phyloP scores from a whole-genome alignment of 1,140 invertebrate genomes.

The Lithobius niger region DNA sequence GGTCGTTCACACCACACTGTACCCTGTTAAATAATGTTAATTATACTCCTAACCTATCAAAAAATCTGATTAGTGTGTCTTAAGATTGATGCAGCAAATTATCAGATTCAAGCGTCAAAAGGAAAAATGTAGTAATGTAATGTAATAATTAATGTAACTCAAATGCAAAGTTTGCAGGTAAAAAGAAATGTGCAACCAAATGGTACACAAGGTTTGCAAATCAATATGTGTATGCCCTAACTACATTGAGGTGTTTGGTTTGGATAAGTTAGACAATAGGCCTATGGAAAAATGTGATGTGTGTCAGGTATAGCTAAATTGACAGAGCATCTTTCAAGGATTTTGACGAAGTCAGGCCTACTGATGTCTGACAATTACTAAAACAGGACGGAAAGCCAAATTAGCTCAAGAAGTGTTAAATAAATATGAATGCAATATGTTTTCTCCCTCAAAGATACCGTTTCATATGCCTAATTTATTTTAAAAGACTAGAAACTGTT shows the following conservation, averaged over 20 bases:
- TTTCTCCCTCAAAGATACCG: neutral
- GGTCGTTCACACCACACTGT: neutral
- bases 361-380: neutral
- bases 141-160: too few relatives aligned
- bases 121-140: too few relatives aligned
- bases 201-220: neutral
- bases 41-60: neutral
- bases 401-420: neutral
- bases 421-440: neutral
- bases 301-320: too few relatives aligned
- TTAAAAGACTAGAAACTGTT: neutral
- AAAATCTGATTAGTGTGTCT: neutral
- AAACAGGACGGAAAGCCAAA: too few relatives aligned
- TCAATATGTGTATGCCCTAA: neutral
- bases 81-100: neutral
- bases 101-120: neutral
- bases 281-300: neutral
- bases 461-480: neutral
- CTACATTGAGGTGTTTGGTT: neutral
- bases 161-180: too few relatives aligned
- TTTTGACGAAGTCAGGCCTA: neutral
- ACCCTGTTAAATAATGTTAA: neutral
- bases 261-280: neutral
- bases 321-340: too few relatives aligned
- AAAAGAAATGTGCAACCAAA: neutral